Conservation (phyloP, 2,888 invertebrate species). For the Andrena dorsata region DNA sequence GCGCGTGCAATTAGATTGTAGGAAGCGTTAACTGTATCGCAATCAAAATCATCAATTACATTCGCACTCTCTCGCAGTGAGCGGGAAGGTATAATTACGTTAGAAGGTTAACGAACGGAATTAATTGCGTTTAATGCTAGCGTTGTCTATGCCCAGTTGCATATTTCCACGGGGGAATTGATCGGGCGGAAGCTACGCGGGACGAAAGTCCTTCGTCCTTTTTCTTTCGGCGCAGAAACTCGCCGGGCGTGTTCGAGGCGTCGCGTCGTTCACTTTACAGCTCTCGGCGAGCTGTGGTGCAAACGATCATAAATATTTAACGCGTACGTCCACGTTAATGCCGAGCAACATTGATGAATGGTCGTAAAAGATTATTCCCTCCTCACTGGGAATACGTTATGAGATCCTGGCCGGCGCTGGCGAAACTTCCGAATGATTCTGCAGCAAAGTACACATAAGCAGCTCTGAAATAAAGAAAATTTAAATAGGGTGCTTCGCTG, state of each 20-base stretch:
- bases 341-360: constrained; percentile 34
- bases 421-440: background rate
- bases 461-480: background rate
- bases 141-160: background rate
- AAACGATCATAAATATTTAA: constrained; percentile 38
- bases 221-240: background rate
- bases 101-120: constrained; percentile 15
- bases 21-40: background rate
- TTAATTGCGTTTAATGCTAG: constrained; percentile 18
- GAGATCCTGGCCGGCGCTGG: background rate
- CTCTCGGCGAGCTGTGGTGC: background rate
- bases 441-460: background rate
- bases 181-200: no score
- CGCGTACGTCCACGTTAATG: constrained; percentile 10
- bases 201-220: background rate
- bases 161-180: background rate
- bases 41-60: constrained; percentile 20
- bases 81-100: background rate
- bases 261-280: background rate
- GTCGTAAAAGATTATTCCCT: background rate
- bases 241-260: background rate
- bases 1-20: constrained; percentile 12
- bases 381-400: no score
- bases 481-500: background rate
- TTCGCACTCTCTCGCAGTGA: background rate